phyloP scores from a whole-genome alignment of 2,113 vertebrate species.

The Phalacrocorax aristotelis region DNA sequence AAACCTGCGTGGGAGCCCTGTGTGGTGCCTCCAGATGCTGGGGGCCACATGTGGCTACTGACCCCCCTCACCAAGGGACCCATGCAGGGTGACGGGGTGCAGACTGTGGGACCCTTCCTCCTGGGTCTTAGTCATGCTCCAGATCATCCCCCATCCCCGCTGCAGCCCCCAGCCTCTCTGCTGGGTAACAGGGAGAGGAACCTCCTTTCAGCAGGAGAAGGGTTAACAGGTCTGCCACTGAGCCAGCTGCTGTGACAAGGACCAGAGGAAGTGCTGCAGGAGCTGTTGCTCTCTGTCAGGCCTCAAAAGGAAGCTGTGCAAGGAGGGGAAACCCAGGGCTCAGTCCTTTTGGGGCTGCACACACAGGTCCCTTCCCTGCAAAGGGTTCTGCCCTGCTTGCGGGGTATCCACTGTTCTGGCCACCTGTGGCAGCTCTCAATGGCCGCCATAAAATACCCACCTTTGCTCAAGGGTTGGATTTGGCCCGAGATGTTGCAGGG shows the following conservation, averaged over 20 bases:
- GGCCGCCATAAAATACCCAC: neutral
- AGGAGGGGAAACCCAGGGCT: neutral
- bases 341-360: fast-evolving
- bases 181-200: neutral
- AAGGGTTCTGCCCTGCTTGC: neutral
- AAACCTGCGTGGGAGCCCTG: neutral
- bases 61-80: neutral
- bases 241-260: neutral
- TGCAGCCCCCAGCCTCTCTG: neutral
- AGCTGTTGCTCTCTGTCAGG: neutral
- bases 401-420: fast-evolving
- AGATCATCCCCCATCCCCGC: neutral
- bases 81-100: neutral
- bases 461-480: neutral
- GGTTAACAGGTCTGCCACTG: neutral
- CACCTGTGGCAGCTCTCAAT: fast-evolving
- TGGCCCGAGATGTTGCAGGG: neutral
- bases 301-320: slow-evolving; percentile 46
- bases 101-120: neutral
- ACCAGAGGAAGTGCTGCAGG: slow-evolving; percentile 46
- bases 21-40: fast-evolving
- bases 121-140: neutral
- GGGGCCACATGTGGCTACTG: neutral
- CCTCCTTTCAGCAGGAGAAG: neutral
- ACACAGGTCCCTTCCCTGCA: neutral